These are phyloP conservation scores for Serinus canaria DNA, from an alignment of 2,113 vertebrate species.

Conservation along the genomic window DNA sequence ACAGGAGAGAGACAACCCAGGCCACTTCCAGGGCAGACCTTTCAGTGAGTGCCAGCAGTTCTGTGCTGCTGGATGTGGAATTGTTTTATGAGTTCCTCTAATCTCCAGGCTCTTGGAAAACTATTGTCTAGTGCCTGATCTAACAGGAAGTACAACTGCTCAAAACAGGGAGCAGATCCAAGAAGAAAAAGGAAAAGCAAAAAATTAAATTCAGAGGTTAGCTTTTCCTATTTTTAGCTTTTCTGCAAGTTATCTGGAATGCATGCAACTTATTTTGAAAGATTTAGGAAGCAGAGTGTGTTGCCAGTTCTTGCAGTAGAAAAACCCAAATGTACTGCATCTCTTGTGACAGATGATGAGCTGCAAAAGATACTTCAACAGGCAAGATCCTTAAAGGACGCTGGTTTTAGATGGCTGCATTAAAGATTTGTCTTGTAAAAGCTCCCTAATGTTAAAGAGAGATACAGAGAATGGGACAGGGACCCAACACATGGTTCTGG, in stretches of 20 bases:
- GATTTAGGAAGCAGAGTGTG: not conserved
- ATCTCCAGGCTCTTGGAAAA: slow-evolving; percentile 32
- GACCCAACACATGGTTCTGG: not conserved
- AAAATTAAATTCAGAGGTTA: not conserved
- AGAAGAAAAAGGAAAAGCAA: not conserved
- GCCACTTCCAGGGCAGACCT: not conserved
- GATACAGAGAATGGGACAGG: not conserved
- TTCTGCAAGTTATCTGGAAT: not conserved
- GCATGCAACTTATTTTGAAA: not conserved
- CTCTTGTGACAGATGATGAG: slow-evolving; percentile 20
- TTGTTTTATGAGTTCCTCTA: slow-evolving; percentile 24
- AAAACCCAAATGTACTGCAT: not conserved
- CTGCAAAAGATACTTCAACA: slow-evolving; percentile 52
- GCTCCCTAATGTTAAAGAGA: not conserved
- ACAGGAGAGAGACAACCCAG: slow-evolving; percentile 24
- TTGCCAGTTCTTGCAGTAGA: not conserved
- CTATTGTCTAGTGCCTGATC: slow-evolving; percentile 11
- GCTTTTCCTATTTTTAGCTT: slow-evolving; percentile 25
- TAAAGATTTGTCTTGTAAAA: slow-evolving; percentile 29
- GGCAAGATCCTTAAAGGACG: not conserved
- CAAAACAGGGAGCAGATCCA: not conserved
- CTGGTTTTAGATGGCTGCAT: slow-evolving; percentile 50
- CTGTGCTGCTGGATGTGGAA: not conserved
- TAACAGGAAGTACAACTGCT: not conserved
- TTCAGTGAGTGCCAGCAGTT: not conserved